A percentile compares a stretch with the other conserved stretches of the same genome.
Evolutionary conservation across 2,797 vertebrate species (phyloP).

Genomic region (Danio aesculapii): DNA sequence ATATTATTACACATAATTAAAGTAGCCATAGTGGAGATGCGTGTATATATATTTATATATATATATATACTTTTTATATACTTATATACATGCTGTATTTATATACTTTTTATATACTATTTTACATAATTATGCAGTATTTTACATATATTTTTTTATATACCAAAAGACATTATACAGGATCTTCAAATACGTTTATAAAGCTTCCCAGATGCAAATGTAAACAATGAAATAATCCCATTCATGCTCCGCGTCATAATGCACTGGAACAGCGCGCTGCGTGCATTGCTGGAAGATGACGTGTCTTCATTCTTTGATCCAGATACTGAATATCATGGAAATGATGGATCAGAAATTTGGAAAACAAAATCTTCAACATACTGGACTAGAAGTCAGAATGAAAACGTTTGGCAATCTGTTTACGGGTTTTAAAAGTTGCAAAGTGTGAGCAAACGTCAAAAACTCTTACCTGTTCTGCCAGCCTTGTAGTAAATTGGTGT

Average conservation of each 20-base stretch:
- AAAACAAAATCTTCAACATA: neutral
- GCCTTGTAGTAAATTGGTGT: constrained; percentile 93
- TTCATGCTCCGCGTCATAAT: neutral
- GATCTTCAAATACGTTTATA: neutral
- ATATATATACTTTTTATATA: neutral
- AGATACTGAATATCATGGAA: neutral
- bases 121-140: no score
- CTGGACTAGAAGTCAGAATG: neutral
- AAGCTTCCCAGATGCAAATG: neutral
- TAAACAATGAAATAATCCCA: neutral
- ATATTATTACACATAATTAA: no score
- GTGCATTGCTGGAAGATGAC: constrained; percentile 19
- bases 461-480: constrained; percentile 90
- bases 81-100: no score
- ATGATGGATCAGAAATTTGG: neutral
- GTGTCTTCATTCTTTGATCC: constrained; percentile 13
- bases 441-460: constrained; percentile 3
- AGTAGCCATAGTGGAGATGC: neutral
- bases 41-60: neutral
- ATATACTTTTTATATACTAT: no score
- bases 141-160: no score
- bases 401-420: neutral
- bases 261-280: neutral
- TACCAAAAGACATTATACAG: neutral
- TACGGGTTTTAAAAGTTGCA: constrained; percentile 45